Base-by-base conservation (phyloP, 2,888 invertebrate genomes). In the Dichetophora obliterata region DNA sequence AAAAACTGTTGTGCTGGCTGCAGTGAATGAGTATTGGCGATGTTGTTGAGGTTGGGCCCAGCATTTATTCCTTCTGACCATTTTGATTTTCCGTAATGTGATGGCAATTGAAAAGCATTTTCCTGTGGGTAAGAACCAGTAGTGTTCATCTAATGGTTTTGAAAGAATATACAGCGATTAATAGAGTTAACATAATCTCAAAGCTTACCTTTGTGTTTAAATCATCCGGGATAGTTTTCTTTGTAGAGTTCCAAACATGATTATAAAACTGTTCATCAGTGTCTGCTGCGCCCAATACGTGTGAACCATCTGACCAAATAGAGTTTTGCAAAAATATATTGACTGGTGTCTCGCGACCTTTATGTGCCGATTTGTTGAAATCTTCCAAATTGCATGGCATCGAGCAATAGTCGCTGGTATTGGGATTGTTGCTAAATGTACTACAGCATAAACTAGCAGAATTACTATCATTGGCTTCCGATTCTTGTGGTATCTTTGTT, bases 251-350 rank as follows among this genome's bases (percentile, higher is more conserved):
- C 79, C 83, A 82, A n/a, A 82, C 84, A 80, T 85, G 84, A 52
- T 81, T 83, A 66, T 84, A 84, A 63, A 86, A 86, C 77, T 85
- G 85, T 59, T 86, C 85, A 79, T 83, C 82, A 37, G 88, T 86
- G 61, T 86, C 85, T 31, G 84, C 82, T 57, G 82, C 81, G 75
- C 82, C 82, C 19, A 52, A 19, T 66, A 76, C 75, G 34, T 80
- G 79, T 3, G 82, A 79, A 78, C 83, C 83, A 78, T 90, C 86
- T 14, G 91, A 91, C 91, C 91, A 91, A 83, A 91, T 91, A 9
- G 91, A 91, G 83, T 89, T 90, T 63, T 89, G 90, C 75, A 91
- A 88, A 82, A 91, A 91, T 43, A 91, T 90, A 74, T 91, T 91
- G 79, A 83, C 79, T 37, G 86, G 84, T n/a, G 83, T 83, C 70